Base-by-base conservation (phyloP, 2,888 invertebrate species). In the Melanchra persicariae region DNA sequence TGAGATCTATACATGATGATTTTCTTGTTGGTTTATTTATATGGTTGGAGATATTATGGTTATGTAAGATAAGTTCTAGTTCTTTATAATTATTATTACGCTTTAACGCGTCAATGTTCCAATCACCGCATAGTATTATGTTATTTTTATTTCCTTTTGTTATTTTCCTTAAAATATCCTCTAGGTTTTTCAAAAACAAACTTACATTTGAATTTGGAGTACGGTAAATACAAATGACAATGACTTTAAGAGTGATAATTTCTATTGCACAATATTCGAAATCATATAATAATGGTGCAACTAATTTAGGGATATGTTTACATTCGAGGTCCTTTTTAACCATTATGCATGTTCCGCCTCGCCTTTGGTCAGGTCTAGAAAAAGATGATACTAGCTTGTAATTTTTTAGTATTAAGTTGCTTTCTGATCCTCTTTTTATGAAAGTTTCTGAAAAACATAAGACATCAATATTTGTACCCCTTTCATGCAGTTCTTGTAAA, bases 1-100 rank as follows among this genome's bases (percentile, higher is more conserved):
- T 70, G 12, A 70, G 63, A 70, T 70, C 63, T 51, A 63, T 30
- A 43, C 63, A 70, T 37, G 52, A 63, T 26, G 52, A 54, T 70
- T 64, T 24, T 70, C 59, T 57, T n/a, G 63, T 63, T 26, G 52
- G 52, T 51, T 54, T 54, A 26, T 12, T 63, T 8, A 54, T 8
- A 54, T 63, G 62, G 51, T 63, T 63, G n/a, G 52, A 40, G 1
- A 52, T 52, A 8, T 63, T 63, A 40, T 63, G 52, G 63, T 54
- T 63, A 3, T 54, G 40, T n/a, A 63, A 52, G 10, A 63, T 52
- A 47, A 1, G 15, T 63, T 63, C 63, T 43, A 63, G 24, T 54
- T 63, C 63, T 52, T 63, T 52, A 52, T 8, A 63, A 24, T 26
- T 52, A 52, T 52, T 63, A n/a, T 34, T 58, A 37, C 66, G 40